Percentiles rank a stretch among this genome's conserved stretches.
These are phyloP conservation scores for Pomacea maculata DNA, from an alignment of 1,140 invertebrate genomes.

Conservation along the genomic window DNA sequence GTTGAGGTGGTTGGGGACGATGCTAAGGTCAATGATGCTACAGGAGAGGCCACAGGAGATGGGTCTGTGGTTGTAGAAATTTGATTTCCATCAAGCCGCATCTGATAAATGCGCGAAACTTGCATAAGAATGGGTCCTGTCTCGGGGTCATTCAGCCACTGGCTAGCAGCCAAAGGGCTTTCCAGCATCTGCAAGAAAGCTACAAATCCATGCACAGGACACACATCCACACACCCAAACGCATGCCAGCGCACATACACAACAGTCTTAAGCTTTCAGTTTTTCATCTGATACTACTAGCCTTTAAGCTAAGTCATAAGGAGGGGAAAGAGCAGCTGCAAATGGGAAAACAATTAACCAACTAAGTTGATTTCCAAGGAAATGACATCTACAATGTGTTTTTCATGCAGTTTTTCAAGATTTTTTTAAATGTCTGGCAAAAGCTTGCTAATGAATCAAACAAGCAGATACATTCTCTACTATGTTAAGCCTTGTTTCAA, in stretches of 20 bases:
- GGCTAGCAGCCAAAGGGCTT: slow-evolving; percentile 69
- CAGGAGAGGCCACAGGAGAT: background rate
- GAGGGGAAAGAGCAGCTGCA: too few relatives aligned
- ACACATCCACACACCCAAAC: background rate
- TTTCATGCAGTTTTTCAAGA: too few relatives aligned
- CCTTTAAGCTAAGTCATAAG: too few relatives aligned
- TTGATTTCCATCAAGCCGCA: slow-evolving; percentile 18
- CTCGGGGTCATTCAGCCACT: slow-evolving; percentile 75
- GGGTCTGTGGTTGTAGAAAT: background rate
- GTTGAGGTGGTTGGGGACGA: background rate
- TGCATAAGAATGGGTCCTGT: slow-evolving; percentile 72
- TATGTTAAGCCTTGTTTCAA: background rate
- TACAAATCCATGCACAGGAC: slow-evolving; percentile 35
- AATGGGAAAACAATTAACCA: too few relatives aligned
- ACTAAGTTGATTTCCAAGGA: too few relatives aligned
- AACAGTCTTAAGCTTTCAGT: too few relatives aligned
- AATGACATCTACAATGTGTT: too few relatives aligned
- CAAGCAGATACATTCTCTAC: slow-evolving; percentile 17
- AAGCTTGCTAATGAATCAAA: too few relatives aligned
- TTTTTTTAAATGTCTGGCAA: too few relatives aligned
- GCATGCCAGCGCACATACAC: background rate
- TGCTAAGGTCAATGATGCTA: too few relatives aligned
- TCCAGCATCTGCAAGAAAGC: slow-evolving; percentile 75
- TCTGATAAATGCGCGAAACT: slow-evolving; percentile 74
- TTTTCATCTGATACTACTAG: too few relatives aligned